These are phyloP conservation scores for Tachysurus fulvidraco DNA, from an alignment of 2,113 vertebrate species.

Conservation along the genomic window DNA sequence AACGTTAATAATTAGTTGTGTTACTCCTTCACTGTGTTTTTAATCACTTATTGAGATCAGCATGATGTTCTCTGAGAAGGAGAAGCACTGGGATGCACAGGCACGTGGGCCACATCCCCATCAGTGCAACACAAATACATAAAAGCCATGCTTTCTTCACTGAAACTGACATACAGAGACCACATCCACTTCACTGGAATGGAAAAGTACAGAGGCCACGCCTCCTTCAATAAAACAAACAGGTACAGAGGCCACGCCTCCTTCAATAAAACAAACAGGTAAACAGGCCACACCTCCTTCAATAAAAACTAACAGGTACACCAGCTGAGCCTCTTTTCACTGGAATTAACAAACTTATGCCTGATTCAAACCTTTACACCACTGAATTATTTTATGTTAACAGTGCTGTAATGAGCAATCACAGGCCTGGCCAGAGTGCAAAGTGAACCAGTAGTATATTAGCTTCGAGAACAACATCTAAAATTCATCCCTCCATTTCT, in stretches of 20 bases:
- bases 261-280: not conserved
- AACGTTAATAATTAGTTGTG: no score
- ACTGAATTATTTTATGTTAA: not conserved
- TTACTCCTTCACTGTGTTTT: no score
- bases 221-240: not conserved
- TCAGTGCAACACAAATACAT: not conserved
- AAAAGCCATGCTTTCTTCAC: not conserved
- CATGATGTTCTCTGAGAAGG: not conserved
- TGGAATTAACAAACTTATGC: not conserved
- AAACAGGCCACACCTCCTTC: not conserved
- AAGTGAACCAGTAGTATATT: not conserved
- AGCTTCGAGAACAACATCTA: slow-evolving; percentile 5
- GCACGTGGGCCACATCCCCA: not conserved
- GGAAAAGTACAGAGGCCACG: not conserved
- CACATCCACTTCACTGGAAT: not conserved
- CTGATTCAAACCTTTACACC: not conserved
- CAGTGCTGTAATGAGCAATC: not conserved
- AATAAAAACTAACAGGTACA: not conserved
- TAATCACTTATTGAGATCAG: no score
- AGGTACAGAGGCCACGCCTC: not conserved
- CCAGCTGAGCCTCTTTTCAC: not conserved
- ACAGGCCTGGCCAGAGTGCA: not conserved
- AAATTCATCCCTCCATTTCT: not conserved
- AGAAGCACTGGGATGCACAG: not conserved
- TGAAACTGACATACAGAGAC: not conserved